Evolutionary conservation across 2,113 vertebrate genomes (phyloP), one percentile per base, ranked within the genome.

Genomic region (Gnathonemus longibarbis): DNA sequence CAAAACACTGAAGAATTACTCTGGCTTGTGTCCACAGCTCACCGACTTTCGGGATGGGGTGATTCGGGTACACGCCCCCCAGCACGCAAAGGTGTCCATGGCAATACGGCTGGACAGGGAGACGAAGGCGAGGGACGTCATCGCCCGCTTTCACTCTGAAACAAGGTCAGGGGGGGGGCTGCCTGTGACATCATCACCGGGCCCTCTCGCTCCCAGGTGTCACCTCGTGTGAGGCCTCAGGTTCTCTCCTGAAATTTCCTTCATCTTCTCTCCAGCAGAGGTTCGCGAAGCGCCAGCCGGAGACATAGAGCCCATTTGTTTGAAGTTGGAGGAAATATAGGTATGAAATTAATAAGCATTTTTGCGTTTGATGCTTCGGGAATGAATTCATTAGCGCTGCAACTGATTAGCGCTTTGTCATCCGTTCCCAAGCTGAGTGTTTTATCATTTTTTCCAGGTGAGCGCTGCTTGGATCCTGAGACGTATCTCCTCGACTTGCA

Each of bases 81-180:
- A 96, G 56, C 96, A 98, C 91, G 95, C 97, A 3, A 99, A 99
- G 95, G 96, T 99, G 88, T 99, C 98, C 92, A 99, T 97, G 98
- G 98, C 97, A 52, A 98, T 99, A 92, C 98, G 98, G 45, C 96
- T 99, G 66, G 97, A 96, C 87, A 95, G 94, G 91, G 96, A 97
- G 91, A 99, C 95, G 39, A 98, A 94, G 94, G 98, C 96, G 91
- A 97, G 93, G 93, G 97, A 99, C 35, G 96, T 99, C 74, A 94
- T 96, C 24, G 96, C 97, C 2, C 96, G 97, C 48, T 99, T 99
- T 77, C 95, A 97, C 56, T 95, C 94, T 88, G 96, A 97, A 91
- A 97, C 95, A 95, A 97, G 97, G 98, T 98, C 58, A 66, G 58
- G n/a, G 0, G 8, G 11, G 10, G 52, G 77, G 21, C 45, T 50